These are phyloP conservation scores for Tromatobia lineatoria DNA, from an alignment of 2,888 invertebrate species.

Conservation along the genomic window DNA sequence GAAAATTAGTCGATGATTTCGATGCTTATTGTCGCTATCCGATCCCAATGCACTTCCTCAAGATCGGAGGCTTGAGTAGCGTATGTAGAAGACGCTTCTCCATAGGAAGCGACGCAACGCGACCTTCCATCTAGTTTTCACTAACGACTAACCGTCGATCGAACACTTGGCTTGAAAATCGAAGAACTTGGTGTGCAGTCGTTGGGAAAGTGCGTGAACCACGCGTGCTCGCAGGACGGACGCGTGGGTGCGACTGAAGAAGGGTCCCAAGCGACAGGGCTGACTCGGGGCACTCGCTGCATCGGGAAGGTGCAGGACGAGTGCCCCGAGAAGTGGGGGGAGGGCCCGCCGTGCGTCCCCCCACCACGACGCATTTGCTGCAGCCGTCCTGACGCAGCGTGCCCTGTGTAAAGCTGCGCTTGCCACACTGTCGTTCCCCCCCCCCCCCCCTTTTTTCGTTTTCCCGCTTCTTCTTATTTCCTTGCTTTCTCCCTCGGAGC, in stretches of 20 bases:
- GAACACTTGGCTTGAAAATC: neutral
- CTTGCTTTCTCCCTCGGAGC: slow-evolving; percentile 2
- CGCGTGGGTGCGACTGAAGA: slow-evolving; percentile 80
- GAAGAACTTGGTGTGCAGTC: neutral
- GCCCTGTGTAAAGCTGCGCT: slow-evolving; percentile 43
- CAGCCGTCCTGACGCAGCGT: slow-evolving; percentile 38
- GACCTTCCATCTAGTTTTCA: neutral
- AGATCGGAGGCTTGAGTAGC: neutral
- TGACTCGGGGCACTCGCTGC: slow-evolving; percentile 63
- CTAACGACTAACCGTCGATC: neutral
- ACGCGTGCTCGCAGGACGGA: slow-evolving; percentile 65
- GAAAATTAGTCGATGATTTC: neutral
- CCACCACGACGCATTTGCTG: slow-evolving; percentile 51
- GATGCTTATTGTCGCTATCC: neutral
- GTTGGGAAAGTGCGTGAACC: slow-evolving; percentile 64
- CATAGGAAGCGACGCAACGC: neutral
- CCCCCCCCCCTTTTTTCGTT: neutral
- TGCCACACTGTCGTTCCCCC: slow-evolving; percentile 12
- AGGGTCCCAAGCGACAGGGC: slow-evolving; percentile 62
- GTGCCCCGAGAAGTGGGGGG: slow-evolving; percentile 48
- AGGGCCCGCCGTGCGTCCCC: slow-evolving; percentile 54
- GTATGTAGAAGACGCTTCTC: neutral
- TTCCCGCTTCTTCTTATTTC: neutral
- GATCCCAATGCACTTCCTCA: neutral
- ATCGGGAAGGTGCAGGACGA: slow-evolving; percentile 60